A percentile compares a stretch with the other conserved stretches of the same genome.
These are phyloP conservation scores for Prenolepis imparis DNA, from an alignment of 2,888 invertebrate species.

Conservation along the genomic window DNA sequence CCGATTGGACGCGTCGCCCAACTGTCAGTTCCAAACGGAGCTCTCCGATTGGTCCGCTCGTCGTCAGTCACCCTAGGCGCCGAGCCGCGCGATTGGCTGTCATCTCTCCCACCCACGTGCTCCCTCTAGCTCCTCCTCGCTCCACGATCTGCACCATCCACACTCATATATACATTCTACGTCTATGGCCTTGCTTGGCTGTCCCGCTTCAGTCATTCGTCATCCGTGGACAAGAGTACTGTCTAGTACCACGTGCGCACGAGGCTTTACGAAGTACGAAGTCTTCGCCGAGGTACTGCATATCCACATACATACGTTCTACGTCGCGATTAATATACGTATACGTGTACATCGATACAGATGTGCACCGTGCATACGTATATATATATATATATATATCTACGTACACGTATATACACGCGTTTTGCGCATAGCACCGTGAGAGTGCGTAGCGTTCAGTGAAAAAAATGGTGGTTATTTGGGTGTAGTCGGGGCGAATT, in stretches of 20 bases:
- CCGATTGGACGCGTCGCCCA: too few relatives aligned
- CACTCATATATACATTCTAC: too few relatives aligned
- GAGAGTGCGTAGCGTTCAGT: slow-evolving; percentile 72
- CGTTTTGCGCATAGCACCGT: slow-evolving; percentile 72
- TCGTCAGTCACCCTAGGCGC: too few relatives aligned
- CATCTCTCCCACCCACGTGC: too few relatives aligned
- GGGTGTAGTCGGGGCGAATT: slow-evolving; percentile 83
- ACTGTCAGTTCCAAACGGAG: too few relatives aligned
- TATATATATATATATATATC: too few relatives aligned
- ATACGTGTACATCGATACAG: neutral
- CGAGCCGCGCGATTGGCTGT: too few relatives aligned
- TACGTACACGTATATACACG: neutral
- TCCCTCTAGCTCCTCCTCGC: too few relatives aligned
- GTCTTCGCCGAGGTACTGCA: neutral
- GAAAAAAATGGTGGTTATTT: slow-evolving; percentile 85
- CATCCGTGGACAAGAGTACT: neutral
- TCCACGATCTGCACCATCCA: too few relatives aligned
- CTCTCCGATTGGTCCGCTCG: too few relatives aligned
- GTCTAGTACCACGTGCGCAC: neutral
- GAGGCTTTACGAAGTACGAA: neutral
- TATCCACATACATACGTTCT: neutral
- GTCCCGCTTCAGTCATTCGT: neutral
- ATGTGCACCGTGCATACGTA: too few relatives aligned
- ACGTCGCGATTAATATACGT: neutral
- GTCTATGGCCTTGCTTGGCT: too few relatives aligned